Evolutionary conservation across 2,888 invertebrate genomes (phyloP), one percentile per base, ranked within the genome.

Genomic region (Lordiphosa andalusiaca): DNA sequence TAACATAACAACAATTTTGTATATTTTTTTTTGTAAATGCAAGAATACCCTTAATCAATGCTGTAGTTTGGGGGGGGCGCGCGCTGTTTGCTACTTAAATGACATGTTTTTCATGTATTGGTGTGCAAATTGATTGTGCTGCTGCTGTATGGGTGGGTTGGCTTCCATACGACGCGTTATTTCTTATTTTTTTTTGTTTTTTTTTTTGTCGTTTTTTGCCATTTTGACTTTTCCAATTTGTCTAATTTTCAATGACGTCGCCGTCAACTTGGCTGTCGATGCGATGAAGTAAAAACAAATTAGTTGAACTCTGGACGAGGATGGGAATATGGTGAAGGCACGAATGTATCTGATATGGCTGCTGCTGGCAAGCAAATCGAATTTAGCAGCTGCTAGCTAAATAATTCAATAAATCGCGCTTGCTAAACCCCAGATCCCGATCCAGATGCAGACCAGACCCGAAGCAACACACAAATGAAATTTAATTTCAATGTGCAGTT

Each of bases 371-470:
- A 41, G 62, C 64, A 82, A 84, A 80, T 80, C 75, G 85, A 80
- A 85, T 80, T 84, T 84, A 84, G 52, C 80, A 84, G 80, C 85
- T 73, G 84, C 83, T 80, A 57, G 75, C 72, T 66, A 78, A 78
- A 80, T 80, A 80, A 80, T 80, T 80, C 75, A 84, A 80, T 80
- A 80, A 80, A 84, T 82, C 78, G 78, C 73, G 67, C 66, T 71
- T 67, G 59, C 64, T 67, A 66, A 66, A 47, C 58, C 50, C 57
- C 66, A 37, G 51, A 66, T 65, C 19, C 42, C 48, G 48, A 42
- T 33, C 36, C 16, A 47, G 25, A 50, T 36, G 48, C 48, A 35
- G 57, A 46, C 49, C 36, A 33, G 12, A 25, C 54, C 44, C 42
- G 41, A 60, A 19, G 37, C 40, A 48, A 52, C 44, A 58, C 44